These are phyloP conservation scores for Morus bassanus DNA, from an alignment of 2,797 vertebrate species.

Conservation along the genomic window DNA sequence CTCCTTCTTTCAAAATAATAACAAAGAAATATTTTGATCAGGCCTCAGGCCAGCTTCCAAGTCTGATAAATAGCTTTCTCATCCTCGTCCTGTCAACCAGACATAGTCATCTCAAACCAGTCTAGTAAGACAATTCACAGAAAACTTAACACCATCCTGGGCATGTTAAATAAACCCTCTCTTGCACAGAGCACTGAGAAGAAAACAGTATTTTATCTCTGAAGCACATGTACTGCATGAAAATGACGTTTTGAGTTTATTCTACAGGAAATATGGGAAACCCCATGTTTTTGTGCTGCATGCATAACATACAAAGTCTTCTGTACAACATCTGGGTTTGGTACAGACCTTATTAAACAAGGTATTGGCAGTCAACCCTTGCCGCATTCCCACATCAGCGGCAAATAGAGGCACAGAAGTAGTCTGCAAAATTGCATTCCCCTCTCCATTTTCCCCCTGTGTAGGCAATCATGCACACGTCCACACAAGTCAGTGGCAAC, in stretches of 20 bases:
- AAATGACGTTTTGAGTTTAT: background rate
- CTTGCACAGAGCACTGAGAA: background rate
- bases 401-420: conserved; percentile 20
- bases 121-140: conserved; percentile 47
- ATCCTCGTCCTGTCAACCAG: conserved; percentile 38
- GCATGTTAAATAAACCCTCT: background rate
- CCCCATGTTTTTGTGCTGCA: background rate
- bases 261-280: background rate
- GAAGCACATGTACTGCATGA: rapidly evolving
- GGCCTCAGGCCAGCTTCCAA: background rate
- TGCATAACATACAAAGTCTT: background rate
- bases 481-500: background rate
- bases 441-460: background rate
- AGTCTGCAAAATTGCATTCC: conserved; percentile 28
- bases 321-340: conserved; percentile 7
- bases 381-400: background rate
- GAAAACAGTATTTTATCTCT: background rate
- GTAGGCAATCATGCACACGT: too few species aligned
- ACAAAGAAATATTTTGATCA: background rate
- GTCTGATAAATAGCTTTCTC: conserved; percentile 40
- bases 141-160: background rate
- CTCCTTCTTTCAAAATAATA: background rate
- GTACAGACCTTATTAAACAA: conserved; percentile 36
- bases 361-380: conserved; percentile 31
- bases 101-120: conserved; percentile 52